Evolutionary conservation across 2,113 vertebrate species (phyloP).

Genomic region (Butorides virescens): DNA sequence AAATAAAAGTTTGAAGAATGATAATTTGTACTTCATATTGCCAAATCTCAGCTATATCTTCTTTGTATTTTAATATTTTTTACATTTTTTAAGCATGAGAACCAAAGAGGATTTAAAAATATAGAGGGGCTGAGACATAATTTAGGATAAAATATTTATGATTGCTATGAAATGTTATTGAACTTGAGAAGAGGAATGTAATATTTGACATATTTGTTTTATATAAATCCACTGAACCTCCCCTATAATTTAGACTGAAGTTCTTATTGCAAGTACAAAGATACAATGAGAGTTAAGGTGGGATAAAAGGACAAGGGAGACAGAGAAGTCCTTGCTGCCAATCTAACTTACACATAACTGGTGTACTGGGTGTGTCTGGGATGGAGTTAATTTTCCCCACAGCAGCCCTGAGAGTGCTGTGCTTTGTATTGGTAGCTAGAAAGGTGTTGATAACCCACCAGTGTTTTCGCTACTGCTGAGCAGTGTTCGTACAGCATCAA

Average conservation of each 20-base stretch:
- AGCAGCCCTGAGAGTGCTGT: background rate
- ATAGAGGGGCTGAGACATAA: background rate
- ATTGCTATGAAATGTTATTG: background rate
- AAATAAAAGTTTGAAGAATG: background rate
- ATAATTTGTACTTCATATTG: background rate
- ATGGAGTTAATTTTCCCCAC: background rate
- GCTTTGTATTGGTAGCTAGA: background rate
- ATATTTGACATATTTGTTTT: background rate
- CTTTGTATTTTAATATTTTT: background rate
- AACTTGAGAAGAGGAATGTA: background rate
- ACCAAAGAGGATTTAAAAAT: background rate
- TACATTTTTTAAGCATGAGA: background rate
- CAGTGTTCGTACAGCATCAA: no score
- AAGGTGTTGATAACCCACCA: background rate
- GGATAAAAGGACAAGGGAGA: background rate
- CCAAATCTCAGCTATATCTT: fast-evolving
- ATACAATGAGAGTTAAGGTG: background rate
- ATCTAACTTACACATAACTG: background rate
- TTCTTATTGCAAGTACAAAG: background rate
- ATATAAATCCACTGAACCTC: background rate
- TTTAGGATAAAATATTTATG: background rate
- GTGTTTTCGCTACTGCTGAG: no score
- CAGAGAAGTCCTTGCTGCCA: background rate
- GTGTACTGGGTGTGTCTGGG: background rate
- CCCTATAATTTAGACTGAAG: background rate